Conservation (phyloP, 2,797 vertebrate genomes). For the Ptychobarbus kaznakovi region DNA sequence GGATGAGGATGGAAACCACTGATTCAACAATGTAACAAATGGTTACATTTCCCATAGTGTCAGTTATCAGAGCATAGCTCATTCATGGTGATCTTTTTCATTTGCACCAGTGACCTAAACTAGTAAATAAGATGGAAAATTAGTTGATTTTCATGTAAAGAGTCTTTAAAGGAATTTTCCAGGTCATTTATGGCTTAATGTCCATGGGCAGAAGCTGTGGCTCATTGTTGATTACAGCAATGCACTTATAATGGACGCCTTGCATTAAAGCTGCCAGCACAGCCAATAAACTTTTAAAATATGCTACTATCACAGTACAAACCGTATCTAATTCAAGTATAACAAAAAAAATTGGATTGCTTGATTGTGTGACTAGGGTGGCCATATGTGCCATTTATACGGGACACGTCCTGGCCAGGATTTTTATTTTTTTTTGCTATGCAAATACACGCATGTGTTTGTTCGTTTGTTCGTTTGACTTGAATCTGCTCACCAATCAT, state of each 20-base stretch:
- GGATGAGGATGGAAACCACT: slow-evolving; percentile 54
- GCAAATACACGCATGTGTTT: too few species aligned
- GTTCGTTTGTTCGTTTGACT: too few species aligned
- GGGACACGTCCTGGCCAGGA: too few species aligned
- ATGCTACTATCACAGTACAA: background rate
- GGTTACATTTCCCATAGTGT: slow-evolving; percentile 67
- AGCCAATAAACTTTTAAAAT: background rate
- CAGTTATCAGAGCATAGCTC: slow-evolving; percentile 58
- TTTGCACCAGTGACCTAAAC: slow-evolving; percentile 33
- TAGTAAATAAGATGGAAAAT: slow-evolving; percentile 31
- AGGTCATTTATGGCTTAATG: slow-evolving; percentile 3
- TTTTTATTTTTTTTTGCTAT: too few species aligned
- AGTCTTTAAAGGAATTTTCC: background rate
- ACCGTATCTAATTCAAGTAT: background rate
- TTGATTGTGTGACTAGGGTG: background rate
- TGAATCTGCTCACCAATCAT: too few species aligned
- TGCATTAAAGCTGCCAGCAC: background rate
- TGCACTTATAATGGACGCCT: background rate
- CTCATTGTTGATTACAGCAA: background rate
- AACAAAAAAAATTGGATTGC: background rate
- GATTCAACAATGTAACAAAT: slow-evolving; percentile 71
- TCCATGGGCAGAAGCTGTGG: background rate
- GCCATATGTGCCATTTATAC: too few species aligned
- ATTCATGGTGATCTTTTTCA: slow-evolving; percentile 54
- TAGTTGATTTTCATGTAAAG: background rate